Base-by-base conservation (phyloP, 2,888 invertebrate genomes). In the Malthinus seriepunctatus region DNA sequence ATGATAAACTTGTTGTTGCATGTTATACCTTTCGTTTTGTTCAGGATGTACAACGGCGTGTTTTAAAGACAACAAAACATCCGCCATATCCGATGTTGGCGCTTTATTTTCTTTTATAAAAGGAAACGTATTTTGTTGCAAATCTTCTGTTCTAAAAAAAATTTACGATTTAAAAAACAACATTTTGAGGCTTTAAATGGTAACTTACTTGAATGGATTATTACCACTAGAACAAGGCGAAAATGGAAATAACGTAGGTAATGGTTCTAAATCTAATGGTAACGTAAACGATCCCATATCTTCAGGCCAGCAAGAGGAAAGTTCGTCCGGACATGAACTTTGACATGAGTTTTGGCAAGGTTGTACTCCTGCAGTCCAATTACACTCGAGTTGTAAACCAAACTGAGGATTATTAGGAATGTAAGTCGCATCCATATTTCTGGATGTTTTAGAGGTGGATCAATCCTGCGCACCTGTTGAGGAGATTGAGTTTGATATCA, bases 211-310 rank as follows among this genome's bases (percentile, higher is more conserved):
- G 63, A 68, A 70, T 12, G 54, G 54, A 33, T 61, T 62, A 51
- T 67, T 67, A n/a, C 68, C 71, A 58, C 87, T 87, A 57, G 90
- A 86, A 75, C 90, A 90, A 0, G 93, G 92, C 47, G 92, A 91
- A 78, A 94, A 93, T 2, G 93, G 89, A 71, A 95, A 93, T 51
- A 95, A 85, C 57, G 89, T 89, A 0, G 94, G 92, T 66, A 95
- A 78, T 6, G 93, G 93, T 73, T 95, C 95, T 74, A 95, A 82
- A 74, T 95, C 95, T 68, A 94, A 85, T 15, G 93, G 91, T 68
- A 94, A 78, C 0, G 92, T 88, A 80, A 93, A 93, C 34, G 91
- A 90, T 51, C 90, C 91, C 86, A 92, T 91, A 78, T 92, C 92
- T 79, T 91, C 91, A 62, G 76, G 73, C 74, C 76, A 74, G 62